Percentiles rank a stretch among this genome's conserved stretches.
These are phyloP conservation scores for Sarcophaga rosellei DNA, from an alignment of 2,888 invertebrate species.

Conservation along the genomic window DNA sequence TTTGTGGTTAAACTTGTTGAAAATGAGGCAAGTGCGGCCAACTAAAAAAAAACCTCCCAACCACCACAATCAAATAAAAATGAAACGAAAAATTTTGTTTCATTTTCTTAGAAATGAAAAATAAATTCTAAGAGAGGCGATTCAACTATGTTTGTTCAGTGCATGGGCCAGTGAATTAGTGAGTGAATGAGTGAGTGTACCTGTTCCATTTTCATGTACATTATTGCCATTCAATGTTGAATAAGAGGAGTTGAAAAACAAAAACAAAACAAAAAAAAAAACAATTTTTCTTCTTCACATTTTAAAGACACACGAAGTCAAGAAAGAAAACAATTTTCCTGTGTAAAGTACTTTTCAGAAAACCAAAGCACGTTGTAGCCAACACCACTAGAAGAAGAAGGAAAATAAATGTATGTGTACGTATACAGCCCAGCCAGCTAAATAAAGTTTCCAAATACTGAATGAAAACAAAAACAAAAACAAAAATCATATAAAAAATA, in stretches of 20 bases:
- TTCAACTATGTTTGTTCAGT: no score
- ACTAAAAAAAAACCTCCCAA: slow-evolving; percentile 20
- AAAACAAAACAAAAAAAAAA: slow-evolving; percentile 3
- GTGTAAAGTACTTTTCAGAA: not conserved
- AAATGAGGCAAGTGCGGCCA: slow-evolving; percentile 43
- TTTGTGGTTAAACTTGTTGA: slow-evolving; percentile 63
- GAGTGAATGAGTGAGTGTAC: no score
- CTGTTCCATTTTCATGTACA: no score
- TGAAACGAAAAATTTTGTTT: not conserved
- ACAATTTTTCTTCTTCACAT: slow-evolving; percentile 17
- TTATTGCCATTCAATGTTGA: no score
- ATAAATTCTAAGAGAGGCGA: no score
- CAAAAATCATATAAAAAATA: not conserved
- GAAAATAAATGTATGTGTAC: not conserved
- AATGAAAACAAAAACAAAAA: not conserved
- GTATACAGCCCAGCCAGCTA: slow-evolving; percentile 8
- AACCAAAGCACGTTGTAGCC: slow-evolving; percentile 4
- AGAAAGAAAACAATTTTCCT: slow-evolving; percentile 5
- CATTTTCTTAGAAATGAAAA: not conserved
- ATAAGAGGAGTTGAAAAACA: no score
- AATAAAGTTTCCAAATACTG: slow-evolving; percentile 15
- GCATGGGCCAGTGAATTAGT: no score
- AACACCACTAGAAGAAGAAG: not conserved
- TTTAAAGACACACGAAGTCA: not conserved
- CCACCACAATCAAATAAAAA: slow-evolving; percentile 13